Base-by-base conservation (phyloP, 2,888 invertebrate species). In the Agapetus fuscipes region DNA sequence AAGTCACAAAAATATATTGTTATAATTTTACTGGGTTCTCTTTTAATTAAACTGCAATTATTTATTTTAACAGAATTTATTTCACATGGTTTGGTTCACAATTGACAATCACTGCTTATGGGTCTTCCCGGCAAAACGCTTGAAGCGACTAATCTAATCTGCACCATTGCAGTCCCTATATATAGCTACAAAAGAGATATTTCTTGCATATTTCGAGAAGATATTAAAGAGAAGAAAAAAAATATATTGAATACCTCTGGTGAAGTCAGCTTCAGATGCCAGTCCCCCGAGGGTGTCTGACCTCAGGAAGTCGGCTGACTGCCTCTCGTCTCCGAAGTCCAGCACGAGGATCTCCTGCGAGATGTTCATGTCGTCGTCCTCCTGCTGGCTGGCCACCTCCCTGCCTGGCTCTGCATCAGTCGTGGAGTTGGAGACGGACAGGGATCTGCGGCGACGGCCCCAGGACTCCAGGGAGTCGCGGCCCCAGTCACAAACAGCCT, bases 291-390 rank as follows among this genome's bases (percentile, higher is more conserved):
- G 79, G 43, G 82, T 77, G 54, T 87, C 87, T 2, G 69, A 66
- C 57, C 81, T 82, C 50, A 88, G 71, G 66, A 80, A 88, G 49
- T 87, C 86, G 29, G 75, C 74, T 34, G 79, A 80, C 60, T 87
- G 86, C 52, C 81, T 76, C 48, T 91, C 90, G 64, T 93, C 91
- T 34, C 90, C 91, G 54, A 90, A 88, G 71, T 94, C 93, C 50
- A 93, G 67, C 2, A 93, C 93, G 14, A 93, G 71, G 56, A 94
- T 93, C 65, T 94, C 93, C 62, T 91, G 91, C 29, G 91, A 91
- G 46, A 94, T 76, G 49, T 90, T 93, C 89, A 93, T 91, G 54
- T 87, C 86, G 51, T 85, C 85, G 39, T 80, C 78, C 46, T 78
- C 76, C 50, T 79, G 78, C 46, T 79, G 73, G 54, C 80, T 82